Base-by-base conservation (phyloP, 2,888 invertebrate species). In the Trimorus sp. region DNA sequence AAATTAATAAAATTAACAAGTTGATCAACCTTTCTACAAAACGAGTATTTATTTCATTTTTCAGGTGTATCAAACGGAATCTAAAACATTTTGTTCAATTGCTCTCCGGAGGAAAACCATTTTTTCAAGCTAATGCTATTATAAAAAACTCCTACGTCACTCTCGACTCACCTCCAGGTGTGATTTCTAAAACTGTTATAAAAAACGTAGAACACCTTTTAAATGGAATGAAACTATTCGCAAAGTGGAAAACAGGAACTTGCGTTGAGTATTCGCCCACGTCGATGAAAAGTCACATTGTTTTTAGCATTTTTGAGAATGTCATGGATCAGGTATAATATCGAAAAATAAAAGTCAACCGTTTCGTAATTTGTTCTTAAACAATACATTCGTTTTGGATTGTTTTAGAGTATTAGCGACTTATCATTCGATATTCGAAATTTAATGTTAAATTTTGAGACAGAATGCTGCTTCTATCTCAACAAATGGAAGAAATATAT, bases 171-270 rank as follows among this genome's bases (percentile, higher is more conserved):
- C 94, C 95, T 0, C 93, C 95, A 0, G 92, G 94, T 5, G 97
- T 98, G 89, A 94, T 97, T 38, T 96, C 96, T 89, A 96, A 96
- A 83, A 95, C 96, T 37, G 94, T 97, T 12, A 92, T 96, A 11
- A 94, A 95, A 85, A 94, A 95, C 85, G 93, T 96, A n/a, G 95
- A 95, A 86, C 96, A 97, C 89, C 95, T 96, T 87, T 92, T 98
- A 1, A 95, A 95, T 82, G 94, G 96, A 94, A 90, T 97, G 7
- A 96, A 95, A 86, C 91, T 93, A 0, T 96, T 98, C 88, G 94
- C 96, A 0, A 94, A 98, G 8, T 98, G 98, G 98, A 96, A 97
- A 96, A 93, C 94, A 86, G 95, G 95, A n/a, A 96, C 96, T 0
- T 98, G 98, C 87, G 89, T 96, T 0, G 94, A 95, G 49, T 96